These are phyloP conservation scores for Prionace glauca DNA, from an alignment of 2,797 vertebrate genomes.

Conservation along the genomic window DNA sequence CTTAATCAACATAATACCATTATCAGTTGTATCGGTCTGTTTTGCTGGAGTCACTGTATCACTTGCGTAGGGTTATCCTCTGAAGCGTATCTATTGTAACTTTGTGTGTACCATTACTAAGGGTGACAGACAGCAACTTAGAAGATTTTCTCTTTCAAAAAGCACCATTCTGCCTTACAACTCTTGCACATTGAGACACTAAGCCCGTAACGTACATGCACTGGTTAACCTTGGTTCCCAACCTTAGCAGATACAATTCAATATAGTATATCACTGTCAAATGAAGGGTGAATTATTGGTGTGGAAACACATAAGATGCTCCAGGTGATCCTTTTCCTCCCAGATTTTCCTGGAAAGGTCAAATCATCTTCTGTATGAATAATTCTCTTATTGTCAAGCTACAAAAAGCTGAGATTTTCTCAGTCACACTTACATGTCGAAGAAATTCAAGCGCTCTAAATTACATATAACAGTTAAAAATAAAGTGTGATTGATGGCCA, in stretches of 20 bases:
- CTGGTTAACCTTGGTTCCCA: background rate
- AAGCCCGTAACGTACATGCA: too few relatives aligned
- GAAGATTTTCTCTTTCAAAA: background rate
- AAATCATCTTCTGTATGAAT: constrained; percentile 49
- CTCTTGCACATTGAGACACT: background rate
- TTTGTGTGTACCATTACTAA: background rate
- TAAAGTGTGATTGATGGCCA: constrained; percentile 57
- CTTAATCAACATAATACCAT: background rate
- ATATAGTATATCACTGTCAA: constrained; percentile 31
- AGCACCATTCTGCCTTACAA: background rate
- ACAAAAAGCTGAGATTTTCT: constrained; percentile 58
- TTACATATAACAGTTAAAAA: constrained; percentile 51
- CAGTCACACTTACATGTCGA: constrained; percentile 50
- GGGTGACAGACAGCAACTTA: background rate
- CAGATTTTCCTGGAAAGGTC: constrained; percentile 51
- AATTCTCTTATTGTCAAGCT: constrained; percentile 60
- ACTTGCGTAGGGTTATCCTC: too few relatives aligned
- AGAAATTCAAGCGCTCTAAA: constrained; percentile 57
- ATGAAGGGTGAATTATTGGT: constrained; percentile 38
- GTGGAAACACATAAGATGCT: constrained; percentile 39
- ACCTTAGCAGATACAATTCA: background rate
- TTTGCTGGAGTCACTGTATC: background rate
- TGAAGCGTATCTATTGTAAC: too few relatives aligned
- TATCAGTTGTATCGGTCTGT: background rate
- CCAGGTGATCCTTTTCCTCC: constrained; percentile 42